Evolutionary conservation across 2,888 invertebrate species (phyloP).

Genomic region (Drosophila anomelani): DNA sequence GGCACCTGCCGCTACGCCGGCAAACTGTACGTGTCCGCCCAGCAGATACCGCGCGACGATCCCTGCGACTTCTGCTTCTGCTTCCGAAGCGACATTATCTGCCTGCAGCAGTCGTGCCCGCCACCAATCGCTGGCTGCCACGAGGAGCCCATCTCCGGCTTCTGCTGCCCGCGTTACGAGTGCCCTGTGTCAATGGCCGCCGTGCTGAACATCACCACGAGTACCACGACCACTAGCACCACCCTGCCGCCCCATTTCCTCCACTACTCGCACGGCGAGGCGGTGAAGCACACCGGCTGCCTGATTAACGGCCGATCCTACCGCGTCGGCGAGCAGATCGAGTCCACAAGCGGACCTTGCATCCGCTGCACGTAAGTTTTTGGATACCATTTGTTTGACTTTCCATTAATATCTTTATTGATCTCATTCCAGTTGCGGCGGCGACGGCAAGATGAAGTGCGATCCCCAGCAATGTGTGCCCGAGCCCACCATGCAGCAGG

Average conservation of each 20-base stretch:
- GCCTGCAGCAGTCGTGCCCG: constrained; percentile 97
- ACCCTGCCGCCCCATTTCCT: constrained; percentile 94
- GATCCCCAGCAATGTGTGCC: constrained; percentile 96
- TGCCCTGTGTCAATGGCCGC: constrained; percentile 96
- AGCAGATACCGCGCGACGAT: constrained; percentile 97
- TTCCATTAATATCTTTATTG: background rate
- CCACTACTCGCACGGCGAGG: constrained; percentile 91
- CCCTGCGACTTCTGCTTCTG: constrained; percentile 99
- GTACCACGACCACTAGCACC: constrained; percentile 94
- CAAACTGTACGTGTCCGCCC: constrained; percentile 96
- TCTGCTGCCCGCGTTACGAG: constrained; percentile 97
- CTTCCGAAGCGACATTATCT: constrained; percentile 97
- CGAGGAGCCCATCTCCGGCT: constrained; percentile 96
- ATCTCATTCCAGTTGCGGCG: constrained; percentile 90
- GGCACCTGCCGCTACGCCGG: constrained; percentile 97
- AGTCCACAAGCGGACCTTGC: constrained; percentile 95
- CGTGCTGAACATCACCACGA: constrained; percentile 92
- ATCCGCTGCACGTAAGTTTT: constrained; percentile 96
- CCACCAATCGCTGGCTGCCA: constrained; percentile 96
- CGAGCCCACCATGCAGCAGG: constrained; percentile 94
- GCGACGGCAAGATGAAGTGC: constrained; percentile 97
- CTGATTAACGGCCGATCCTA: constrained; percentile 94
- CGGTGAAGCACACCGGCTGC: constrained; percentile 89
- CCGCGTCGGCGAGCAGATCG: constrained; percentile 93
- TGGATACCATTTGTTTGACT: accelerated